These are phyloP conservation scores for Rhagoletis zephyria DNA, from an alignment of 1,140 invertebrate species.

Conservation along the genomic window DNA sequence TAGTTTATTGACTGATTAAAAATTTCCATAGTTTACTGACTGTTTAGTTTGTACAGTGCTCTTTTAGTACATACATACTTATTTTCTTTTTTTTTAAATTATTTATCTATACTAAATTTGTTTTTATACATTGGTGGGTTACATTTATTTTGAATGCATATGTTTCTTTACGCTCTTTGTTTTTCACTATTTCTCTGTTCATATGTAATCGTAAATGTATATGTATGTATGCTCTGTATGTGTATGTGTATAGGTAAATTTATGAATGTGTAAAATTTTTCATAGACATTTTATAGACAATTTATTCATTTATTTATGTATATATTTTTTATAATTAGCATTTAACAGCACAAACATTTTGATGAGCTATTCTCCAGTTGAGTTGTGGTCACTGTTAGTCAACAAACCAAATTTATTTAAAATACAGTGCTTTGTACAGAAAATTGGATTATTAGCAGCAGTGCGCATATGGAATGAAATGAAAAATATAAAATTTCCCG, in stretches of 20 bases:
- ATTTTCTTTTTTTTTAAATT: conserved; percentile 1
- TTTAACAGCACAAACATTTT: conserved; percentile 51
- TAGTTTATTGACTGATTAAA: too few species aligned
- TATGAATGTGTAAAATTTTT: background rate
- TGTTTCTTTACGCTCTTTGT: conserved; percentile 19
- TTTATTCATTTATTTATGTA: conserved; percentile 36
- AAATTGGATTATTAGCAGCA: background rate
- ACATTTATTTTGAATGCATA: conserved; percentile 48
- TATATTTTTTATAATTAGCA: conserved; percentile 33
- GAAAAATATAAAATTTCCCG: background rate
- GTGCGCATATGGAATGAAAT: background rate
- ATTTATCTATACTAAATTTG: background rate
- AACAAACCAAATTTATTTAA: background rate
- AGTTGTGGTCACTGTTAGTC: conserved; percentile 40
- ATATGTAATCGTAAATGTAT: background rate
- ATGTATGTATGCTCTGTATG: background rate
- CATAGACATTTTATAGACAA: conserved; percentile 22
- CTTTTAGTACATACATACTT: background rate
- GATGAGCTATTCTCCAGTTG: conserved; percentile 52
- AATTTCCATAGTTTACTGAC: too few species aligned
- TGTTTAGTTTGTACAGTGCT: too few species aligned
- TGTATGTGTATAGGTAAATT: background rate
- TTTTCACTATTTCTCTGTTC: background rate
- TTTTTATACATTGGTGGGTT: conserved; percentile 45
- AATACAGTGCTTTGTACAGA: conserved; percentile 5